phyloP scores from a whole-genome alignment of 2,888 invertebrate genomes.

The Carcina quercana region DNA sequence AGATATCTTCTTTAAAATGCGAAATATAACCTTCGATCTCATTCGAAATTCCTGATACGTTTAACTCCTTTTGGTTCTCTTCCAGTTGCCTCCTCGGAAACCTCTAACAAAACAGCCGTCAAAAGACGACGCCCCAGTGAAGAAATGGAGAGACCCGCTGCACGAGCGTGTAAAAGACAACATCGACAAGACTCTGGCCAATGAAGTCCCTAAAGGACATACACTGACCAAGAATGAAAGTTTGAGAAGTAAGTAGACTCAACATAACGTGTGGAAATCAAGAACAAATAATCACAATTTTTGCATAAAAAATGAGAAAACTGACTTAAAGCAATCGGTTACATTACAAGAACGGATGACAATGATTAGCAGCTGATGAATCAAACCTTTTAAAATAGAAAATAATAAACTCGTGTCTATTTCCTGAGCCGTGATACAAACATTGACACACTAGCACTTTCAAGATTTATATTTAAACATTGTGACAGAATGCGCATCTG shows the following conservation, averaged over 20 bases:
- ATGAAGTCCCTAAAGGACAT: slow-evolving; percentile 67
- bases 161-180: slow-evolving; percentile 69
- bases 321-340: not conserved
- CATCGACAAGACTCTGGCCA: slow-evolving; percentile 65
- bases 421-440: slow-evolving; percentile 36
- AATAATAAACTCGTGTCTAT: slow-evolving; percentile 27
- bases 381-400: slow-evolving; percentile 27
- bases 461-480: slow-evolving; percentile 37
- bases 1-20: too few species aligned
- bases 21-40: too few species aligned
- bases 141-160: slow-evolving; percentile 69
- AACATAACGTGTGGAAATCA: not conserved
- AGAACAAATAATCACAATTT: not conserved
- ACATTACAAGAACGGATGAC: slow-evolving; percentile 1
- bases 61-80: not conserved
- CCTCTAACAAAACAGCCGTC: slow-evolving; percentile 62
- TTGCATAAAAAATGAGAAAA: not conserved
- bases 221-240: slow-evolving; percentile 70
- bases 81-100: slow-evolving; percentile 60
- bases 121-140: slow-evolving; percentile 59
- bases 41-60: too few species aligned
- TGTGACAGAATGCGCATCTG: slow-evolving; percentile 23
- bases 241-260: slow-evolving; percentile 59
- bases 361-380: slow-evolving; percentile 22
- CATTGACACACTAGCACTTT: slow-evolving; percentile 57